Evolutionary conservation across 2,797 vertebrate species (phyloP).

Genomic region (Sardinella longiceps): DNA sequence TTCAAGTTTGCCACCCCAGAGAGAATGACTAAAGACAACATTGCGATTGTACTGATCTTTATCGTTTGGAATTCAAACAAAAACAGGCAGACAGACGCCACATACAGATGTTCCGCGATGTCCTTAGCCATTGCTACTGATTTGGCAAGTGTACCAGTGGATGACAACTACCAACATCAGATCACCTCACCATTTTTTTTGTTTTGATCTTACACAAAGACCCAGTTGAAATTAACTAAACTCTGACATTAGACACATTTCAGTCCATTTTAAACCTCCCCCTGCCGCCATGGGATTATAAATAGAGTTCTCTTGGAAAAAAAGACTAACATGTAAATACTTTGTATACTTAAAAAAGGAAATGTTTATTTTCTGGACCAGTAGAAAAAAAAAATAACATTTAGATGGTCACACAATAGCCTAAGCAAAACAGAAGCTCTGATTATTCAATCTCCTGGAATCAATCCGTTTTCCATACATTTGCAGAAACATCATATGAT

Average conservation of each 20-base stretch:
- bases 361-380: constrained; percentile 51
- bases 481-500: constrained; percentile 54
- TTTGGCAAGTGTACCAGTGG: background rate
- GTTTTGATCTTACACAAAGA: background rate
- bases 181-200: background rate
- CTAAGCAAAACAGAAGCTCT: background rate
- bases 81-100: background rate
- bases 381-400: constrained; percentile 38
- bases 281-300: background rate
- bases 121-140: background rate
- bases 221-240: background rate
- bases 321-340: background rate
- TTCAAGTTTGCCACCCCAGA: too few relatives aligned
- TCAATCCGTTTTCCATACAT: constrained; percentile 46
- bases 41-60: background rate
- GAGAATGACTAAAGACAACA: background rate
- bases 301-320: background rate
- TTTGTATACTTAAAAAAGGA: constrained; percentile 33
- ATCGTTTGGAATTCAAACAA: background rate
- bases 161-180: background rate
- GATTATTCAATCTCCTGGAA: constrained; percentile 55
- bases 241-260: background rate
- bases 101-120: background rate
- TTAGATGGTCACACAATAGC: constrained; percentile 29
- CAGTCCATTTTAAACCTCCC: too few relatives aligned